Conservation (phyloP, 2,888 invertebrate species). For the Bombylius major region DNA sequence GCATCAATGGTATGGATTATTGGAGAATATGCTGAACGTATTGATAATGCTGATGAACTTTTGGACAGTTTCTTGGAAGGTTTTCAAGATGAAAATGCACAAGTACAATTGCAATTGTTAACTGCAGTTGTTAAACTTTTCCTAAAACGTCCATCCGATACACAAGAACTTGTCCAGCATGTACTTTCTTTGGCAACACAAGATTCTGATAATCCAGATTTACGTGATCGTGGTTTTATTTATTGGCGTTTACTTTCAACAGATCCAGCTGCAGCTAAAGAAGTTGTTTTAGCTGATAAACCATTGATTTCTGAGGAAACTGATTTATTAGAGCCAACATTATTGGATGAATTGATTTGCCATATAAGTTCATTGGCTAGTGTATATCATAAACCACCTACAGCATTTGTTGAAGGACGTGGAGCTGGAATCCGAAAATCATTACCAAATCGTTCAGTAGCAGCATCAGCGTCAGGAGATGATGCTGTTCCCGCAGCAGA, state of each 20-base stretch:
- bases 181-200: conserved; percentile 79
- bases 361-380: conserved; percentile 97
- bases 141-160: conserved; percentile 94
- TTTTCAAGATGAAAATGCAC: conserved; percentile 93
- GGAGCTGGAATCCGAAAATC: conserved; percentile 68
- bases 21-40: conserved; percentile 98
- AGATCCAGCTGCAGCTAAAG: conserved; percentile 98
- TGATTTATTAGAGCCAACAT: conserved; percentile 90
- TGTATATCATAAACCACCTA: conserved; percentile 98
- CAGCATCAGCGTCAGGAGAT: conserved; percentile 20
- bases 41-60: conserved; percentile 97
- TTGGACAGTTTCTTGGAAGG: conserved; percentile 97
- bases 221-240: conserved; percentile 96
- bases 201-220: conserved; percentile 95
- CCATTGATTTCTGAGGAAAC: conserved; percentile 99
- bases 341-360: conserved; percentile 95
- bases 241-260: conserved; percentile 98
- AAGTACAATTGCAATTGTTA: conserved; percentile 89
- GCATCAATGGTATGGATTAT: conserved; percentile 96
- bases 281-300: conserved; percentile 97
- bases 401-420: conserved; percentile 91
- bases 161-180: conserved; percentile 96
- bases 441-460: conserved; percentile 52
- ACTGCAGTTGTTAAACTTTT: conserved; percentile 98
- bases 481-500: conserved; percentile 27